These are phyloP conservation scores for Eupsittula cactorum DNA, from an alignment of 2,113 vertebrate genomes.

Conservation along the genomic window DNA sequence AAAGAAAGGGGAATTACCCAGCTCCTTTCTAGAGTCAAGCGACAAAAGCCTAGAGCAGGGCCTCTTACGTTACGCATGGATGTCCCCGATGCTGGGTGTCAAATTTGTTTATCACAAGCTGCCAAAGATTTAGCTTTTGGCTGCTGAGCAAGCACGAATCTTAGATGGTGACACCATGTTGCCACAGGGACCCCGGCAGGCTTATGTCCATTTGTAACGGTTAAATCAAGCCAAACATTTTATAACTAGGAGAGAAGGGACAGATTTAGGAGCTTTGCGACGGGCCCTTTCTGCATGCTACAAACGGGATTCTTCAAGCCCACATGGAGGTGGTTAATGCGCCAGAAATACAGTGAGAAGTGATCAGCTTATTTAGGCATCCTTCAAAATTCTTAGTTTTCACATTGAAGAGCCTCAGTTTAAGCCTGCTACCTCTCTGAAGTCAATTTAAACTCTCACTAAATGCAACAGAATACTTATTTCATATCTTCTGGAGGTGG, in stretches of 20 bases:
- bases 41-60: neutral
- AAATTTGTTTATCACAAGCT: neutral
- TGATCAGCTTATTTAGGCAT: constrained; percentile 20
- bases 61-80: neutral
- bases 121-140: neutral
- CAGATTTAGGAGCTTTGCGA: neutral
- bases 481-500: constrained; percentile 47
- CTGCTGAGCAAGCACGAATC: rapidly evolving
- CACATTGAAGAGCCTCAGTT: constrained; percentile 26
- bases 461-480: constrained; percentile 30
- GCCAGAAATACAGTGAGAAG: constrained; percentile 59
- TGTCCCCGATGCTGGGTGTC: neutral
- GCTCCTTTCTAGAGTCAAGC: neutral
- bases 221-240: neutral
- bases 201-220: neutral
- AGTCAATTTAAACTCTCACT: constrained; percentile 42
- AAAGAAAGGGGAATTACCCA: constrained; percentile 7
- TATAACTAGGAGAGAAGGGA: neutral
- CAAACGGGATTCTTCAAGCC: constrained; percentile 12
- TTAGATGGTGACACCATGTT: neutral
- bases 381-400: constrained; percentile 41
- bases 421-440: constrained; percentile 39
- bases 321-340: constrained; percentile 6
- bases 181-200: neutral
- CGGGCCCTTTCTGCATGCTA: neutral